Conservation (phyloP, 2,888 invertebrate genomes). For the Polymixis flavicincta region DNA sequence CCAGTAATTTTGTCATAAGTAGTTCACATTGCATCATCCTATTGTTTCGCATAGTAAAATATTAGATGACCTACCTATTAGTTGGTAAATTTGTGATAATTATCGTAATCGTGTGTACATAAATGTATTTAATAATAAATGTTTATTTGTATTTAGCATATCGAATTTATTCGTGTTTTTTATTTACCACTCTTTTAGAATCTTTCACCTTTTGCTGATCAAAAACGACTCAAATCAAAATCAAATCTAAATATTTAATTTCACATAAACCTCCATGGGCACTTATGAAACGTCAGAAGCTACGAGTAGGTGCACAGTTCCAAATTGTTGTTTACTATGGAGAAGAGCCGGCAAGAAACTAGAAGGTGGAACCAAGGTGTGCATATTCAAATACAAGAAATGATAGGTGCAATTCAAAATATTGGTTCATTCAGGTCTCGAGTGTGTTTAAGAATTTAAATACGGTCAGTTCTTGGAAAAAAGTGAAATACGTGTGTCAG, state of each 20-base stretch:
- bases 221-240: too few relatives aligned
- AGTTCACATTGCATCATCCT: constrained; percentile 28
- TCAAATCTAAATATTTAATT: too few relatives aligned
- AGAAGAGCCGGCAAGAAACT: too few relatives aligned
- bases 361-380: not conserved
- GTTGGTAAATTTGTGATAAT: constrained; percentile 85
- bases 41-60: constrained; percentile 50
- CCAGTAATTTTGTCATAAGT: constrained; percentile 9
- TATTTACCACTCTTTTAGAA: constrained; percentile 17
- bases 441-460: constrained; percentile 28
- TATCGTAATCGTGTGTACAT: constrained; percentile 84
- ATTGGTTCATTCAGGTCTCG: constrained; percentile 17
- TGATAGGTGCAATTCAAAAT: constrained; percentile 21
- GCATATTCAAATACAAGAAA: not conserved
- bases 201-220: not conserved
- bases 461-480: constrained; percentile 44
- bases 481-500: constrained; percentile 50
- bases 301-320: too few relatives aligned
- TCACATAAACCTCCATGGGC: too few relatives aligned
- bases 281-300: too few relatives aligned
- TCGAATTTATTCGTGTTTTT: constrained; percentile 62
- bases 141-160: constrained; percentile 85
- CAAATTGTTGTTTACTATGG: too few relatives aligned
- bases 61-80: constrained; percentile 67
- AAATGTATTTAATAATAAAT: constrained; percentile 82